Evolutionary conservation across 2,797 vertebrate species (phyloP), one percentile per base, ranked within the genome.

Genomic region (Megalops cyprinoides): DNA sequence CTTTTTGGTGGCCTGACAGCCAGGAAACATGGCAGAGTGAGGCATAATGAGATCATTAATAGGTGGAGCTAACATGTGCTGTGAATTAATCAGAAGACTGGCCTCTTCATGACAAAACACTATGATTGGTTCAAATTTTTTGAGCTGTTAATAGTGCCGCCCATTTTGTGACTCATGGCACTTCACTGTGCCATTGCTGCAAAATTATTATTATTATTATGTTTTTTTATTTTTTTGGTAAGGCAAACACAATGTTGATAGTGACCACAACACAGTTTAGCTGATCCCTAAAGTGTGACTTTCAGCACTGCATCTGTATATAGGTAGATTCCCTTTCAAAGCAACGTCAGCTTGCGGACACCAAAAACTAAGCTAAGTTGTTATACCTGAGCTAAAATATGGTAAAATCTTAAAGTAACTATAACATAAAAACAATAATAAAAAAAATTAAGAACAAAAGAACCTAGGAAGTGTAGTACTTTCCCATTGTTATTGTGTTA

Each of bases 401-500:
- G 60, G 77, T 31, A 73, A 65, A 65, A 49, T 65, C 39, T 56
- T 42, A 73, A 51, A 83, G 69, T 77, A 78, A 78, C 74, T 15
- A 77, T 62, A 73, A 71, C 48, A 28, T 67, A 34, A 42, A 60
- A 14, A 65, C 28, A n/a, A 28, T 39, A 39, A 42, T 49, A 62
- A 28, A 77, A 55, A 55, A 48, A 56, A 56, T 31, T 6, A 1
- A 28, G 49, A 1, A 53, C 7, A 0, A 0, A 23, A 31, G 10
- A 10, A 5, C 3, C 18, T 7, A 71, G 74, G 46, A 62, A 51
- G 48, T 25, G 37, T 10, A 62, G 23, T 58, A 58, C 55, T 76
- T 82, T 81, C 62, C 60, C 74, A 56, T 53, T 71, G 46, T 55
- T 60, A 87, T 89, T 86, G 85, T 71, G 79, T 80, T 87, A 78